Evolutionary conservation across 2,113 vertebrate species (phyloP), one percentile per base, ranked within the genome.

Genomic region (Hemiprocne comata): DNA sequence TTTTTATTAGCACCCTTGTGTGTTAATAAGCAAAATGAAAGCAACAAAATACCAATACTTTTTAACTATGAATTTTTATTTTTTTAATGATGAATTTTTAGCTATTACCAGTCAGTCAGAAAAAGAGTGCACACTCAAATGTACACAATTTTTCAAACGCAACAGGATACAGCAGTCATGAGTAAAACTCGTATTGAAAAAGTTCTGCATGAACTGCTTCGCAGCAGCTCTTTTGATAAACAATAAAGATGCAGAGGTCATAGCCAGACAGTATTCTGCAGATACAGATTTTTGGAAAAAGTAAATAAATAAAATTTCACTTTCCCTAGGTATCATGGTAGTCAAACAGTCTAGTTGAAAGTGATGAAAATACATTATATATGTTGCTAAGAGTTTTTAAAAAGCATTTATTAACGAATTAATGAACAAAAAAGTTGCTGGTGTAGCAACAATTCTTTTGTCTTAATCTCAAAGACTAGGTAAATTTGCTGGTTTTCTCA

Each of bases 321-420:
- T 92, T 92, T 94, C 62, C 57, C 11, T 48, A 16, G 4, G 19
- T 66, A 84, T 69, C 31, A 61, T 55, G 60, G 57, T 60, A 95
- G 66, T 57, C 74, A 93, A 94, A 40, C 29, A 74, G 62, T 70
- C 85, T 87, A 62, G 24, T 33, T 91, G 51, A 89, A 96, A 93
- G 55, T 58, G 9, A 92, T 55, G 40, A 93, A 93, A 61, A 67
- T 38, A 65, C 33, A 87, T 4, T 50, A 72, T 15, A 60, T n/a
- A 58, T 7, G 7, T 42, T 50, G 36, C 46, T 69, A 60, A 61
- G 36, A 36, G 23, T 33, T 80, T 67, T 57, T n/a, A 18, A 51
- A 50, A 75, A 93, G 53, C 11, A 82, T 48, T 23, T 88, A 92
- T 93, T 89, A 89, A 88, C 42, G 89, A 50, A 91, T 93, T 72